Conservation (phyloP, 2,888 invertebrate genomes). For the Sminthurinus aureus region DNA sequence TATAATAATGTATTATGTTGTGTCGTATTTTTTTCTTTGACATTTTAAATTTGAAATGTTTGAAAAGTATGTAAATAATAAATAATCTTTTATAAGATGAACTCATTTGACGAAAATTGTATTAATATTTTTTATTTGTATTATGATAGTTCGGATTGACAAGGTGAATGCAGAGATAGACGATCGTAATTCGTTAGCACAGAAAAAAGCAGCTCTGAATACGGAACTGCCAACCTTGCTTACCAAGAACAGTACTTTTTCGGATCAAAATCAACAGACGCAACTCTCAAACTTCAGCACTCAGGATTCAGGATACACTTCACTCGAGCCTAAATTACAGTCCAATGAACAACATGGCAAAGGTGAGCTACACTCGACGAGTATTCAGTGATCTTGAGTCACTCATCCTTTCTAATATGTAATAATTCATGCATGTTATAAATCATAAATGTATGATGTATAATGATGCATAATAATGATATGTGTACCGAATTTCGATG, state of each 20-base stretch:
- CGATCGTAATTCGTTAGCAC: conserved; percentile 25
- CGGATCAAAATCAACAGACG: neutral
- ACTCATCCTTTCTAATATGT: neutral
- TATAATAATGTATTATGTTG: neutral
- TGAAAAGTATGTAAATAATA: neutral
- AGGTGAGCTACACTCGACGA: neutral
- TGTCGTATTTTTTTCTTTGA: neutral
- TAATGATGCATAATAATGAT: neutral
- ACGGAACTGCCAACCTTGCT: too few relatives aligned
- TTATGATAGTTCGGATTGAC: conserved; percentile 45
- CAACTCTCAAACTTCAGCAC: neutral
- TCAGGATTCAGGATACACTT: neutral
- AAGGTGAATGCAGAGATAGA: conserved; percentile 50
- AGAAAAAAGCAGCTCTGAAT: neutral
- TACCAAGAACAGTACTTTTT: too few relatives aligned
- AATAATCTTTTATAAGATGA: neutral
- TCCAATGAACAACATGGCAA: neutral
- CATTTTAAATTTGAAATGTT: neutral
- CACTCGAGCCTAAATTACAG: neutral
- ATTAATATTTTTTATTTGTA: neutral
- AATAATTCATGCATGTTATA: neutral
- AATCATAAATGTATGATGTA: neutral
- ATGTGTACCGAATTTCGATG: neutral
- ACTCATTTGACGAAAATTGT: neutral
- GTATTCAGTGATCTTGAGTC: neutral